phyloP scores from a whole-genome alignment of 2,797 vertebrate species.

The Ctenosaura bakeri region DNA sequence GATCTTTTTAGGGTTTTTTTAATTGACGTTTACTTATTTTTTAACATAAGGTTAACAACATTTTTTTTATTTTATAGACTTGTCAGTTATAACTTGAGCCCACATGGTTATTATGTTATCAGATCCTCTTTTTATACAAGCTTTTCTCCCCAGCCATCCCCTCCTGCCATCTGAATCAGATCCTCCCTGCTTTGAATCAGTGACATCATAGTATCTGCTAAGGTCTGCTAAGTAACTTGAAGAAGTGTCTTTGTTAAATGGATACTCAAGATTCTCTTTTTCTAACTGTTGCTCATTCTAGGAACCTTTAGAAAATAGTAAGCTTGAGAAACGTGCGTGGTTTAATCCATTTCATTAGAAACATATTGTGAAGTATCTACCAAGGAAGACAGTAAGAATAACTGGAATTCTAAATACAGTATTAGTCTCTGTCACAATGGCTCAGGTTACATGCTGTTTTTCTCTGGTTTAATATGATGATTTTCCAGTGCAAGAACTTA shows the following conservation, averaged over 20 bases:
- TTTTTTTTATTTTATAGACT: background rate
- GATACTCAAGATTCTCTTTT: background rate
- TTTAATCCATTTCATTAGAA: conserved; percentile 12
- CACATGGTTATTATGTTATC: background rate
- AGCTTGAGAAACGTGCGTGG: accelerated
- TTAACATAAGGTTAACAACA: too few species aligned
- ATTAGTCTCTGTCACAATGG: background rate
- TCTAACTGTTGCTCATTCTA: background rate
- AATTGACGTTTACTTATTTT: too few species aligned
- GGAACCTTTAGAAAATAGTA: background rate
- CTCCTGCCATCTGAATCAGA: conserved; percentile 14
- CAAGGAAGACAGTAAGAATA: background rate
- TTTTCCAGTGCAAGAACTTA: background rate
- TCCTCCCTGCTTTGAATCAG: conserved; percentile 48
- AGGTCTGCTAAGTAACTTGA: background rate
- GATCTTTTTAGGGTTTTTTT: too few species aligned
- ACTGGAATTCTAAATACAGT: background rate
- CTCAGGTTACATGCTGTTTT: background rate
- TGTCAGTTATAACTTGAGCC: accelerated
- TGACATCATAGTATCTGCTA: background rate
- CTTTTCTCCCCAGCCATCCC: background rate
- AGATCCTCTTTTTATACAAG: background rate
- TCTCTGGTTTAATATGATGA: background rate
- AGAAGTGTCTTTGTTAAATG: background rate
- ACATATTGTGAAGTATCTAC: background rate